Evolutionary conservation across 1,140 invertebrate species (phyloP), one percentile per base, ranked within the genome.

Genomic region (Pseudomyrmex concolor): DNA sequence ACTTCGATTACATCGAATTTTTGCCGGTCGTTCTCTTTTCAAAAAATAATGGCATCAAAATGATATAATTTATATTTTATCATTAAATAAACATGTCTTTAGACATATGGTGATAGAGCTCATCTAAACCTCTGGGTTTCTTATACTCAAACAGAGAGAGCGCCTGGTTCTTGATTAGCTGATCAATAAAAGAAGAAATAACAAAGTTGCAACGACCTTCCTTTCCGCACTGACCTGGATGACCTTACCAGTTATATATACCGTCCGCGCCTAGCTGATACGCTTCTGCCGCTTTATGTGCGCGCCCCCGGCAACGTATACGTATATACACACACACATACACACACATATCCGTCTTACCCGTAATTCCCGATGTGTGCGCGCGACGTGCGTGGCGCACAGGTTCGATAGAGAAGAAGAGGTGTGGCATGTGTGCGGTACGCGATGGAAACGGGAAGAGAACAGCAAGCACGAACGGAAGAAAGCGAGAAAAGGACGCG

Each of bases 261-360:
- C 22, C 62, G 67, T 51, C 17, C 15, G 62, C 45, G 22, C 57
- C 63, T 51, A 7, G 54, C 85, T 81, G 67, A 68, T 72, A 68
- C 51, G n/a, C 59, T 86, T 57, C 60, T 72, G 63, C 15, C 54
- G 22, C 19, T 15, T 67, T 70, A 70, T 84, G 78, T 55, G 13
- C 12, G 43, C 45, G 57, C 66, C 45, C 59, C n/a, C 62, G 34
- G 66, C 60, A 66, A 59, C 55, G 43, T 50, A 9, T 12, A 10
- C 12, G 17, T 45, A 48, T 13, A 2, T 8, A 12, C 25, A 50
- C n/a, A 54, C 55, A 48, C 15, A 59, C 55, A 34, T 57, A 13
- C 43, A 66, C 67, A 68, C n/a, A 64, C 34, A 25, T 82, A 84
- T 82, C 34, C 83, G 71, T 78, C 45, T 86, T 82, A 85, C 84